These are phyloP conservation scores for Meriones psammophilus DNA, from an alignment of 2,797 vertebrate species.

Conservation along the genomic window DNA sequence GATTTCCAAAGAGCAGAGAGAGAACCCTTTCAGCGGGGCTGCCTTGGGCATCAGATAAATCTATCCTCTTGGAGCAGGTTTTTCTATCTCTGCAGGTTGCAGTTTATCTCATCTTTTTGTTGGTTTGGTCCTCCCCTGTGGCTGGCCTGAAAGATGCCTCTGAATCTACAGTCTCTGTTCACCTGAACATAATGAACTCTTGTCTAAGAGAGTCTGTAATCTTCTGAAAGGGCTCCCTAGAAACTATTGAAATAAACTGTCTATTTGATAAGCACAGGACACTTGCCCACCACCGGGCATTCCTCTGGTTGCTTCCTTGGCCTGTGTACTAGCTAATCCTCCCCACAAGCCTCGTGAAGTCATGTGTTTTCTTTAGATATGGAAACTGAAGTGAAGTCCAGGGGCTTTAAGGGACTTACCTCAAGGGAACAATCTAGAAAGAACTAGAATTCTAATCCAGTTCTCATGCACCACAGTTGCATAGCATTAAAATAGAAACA, in stretches of 20 bases:
- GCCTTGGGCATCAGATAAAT: background rate
- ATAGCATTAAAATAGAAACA: background rate
- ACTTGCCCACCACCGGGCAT: background rate
- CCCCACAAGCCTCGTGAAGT: background rate
- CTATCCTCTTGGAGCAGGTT: conserved; percentile 1
- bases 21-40: background rate
- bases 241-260: conserved; percentile 5
- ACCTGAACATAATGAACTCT: conserved; percentile 15
- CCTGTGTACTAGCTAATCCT: background rate
- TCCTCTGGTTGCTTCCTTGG: background rate
- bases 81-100: conserved; percentile 21
- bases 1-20: conserved; percentile 33
- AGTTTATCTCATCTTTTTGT: conserved; percentile 8
- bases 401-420: background rate
- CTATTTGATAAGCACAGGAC: background rate
- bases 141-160: conserved; percentile 8
- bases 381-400: background rate
- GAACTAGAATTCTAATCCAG: conserved; percentile 31
- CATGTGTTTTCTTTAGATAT: background rate
- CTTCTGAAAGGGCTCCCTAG: background rate
- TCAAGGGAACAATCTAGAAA: background rate
- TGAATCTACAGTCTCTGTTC: conserved; percentile 33
- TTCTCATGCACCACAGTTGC: background rate
- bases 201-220: background rate
- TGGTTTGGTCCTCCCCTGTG: background rate